Evolutionary conservation across 2,797 vertebrate genomes (phyloP).

Genomic region (Bovichtus variegatus): DNA sequence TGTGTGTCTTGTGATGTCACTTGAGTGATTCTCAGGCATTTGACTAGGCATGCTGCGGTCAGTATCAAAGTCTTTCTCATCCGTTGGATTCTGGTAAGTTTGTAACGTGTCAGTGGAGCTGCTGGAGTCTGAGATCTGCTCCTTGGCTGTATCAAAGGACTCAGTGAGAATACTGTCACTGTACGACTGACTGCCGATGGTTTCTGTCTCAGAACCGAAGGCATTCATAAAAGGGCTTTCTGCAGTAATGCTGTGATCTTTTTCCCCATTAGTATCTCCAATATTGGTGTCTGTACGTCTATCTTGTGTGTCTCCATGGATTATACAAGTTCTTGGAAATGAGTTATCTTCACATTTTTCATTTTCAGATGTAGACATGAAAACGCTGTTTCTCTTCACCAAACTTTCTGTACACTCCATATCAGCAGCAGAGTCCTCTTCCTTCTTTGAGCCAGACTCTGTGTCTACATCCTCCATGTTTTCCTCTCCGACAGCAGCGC

Average conservation of each 20-base stretch:
- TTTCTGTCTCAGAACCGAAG: conserved; percentile 45
- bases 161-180: conserved; percentile 68
- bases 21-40: conserved; percentile 16
- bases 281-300: conserved; percentile 8
- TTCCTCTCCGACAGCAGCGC: conserved; percentile 24
- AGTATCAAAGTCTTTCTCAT: conserved; percentile 30
- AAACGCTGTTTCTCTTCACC: background rate
- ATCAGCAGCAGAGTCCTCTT: conserved; percentile 32
- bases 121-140: conserved; percentile 77
- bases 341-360: conserved; percentile 16
- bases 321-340: conserved; percentile 13
- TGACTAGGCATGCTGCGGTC: conserved; percentile 31
- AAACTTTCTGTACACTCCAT: conserved; percentile 28
- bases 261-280: conserved; percentile 24
- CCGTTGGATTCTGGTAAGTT: conserved; percentile 45
- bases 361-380: conserved; percentile 19
- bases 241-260: conserved; percentile 17
- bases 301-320: background rate
- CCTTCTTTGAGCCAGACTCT: conserved; percentile 25
- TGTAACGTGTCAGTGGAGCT: conserved; percentile 70
- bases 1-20: conserved; percentile 10
- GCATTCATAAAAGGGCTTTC: conserved; percentile 29
- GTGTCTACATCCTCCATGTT: conserved; percentile 8
- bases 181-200: conserved; percentile 50
- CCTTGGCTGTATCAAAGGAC: conserved; percentile 76